Base-by-base conservation (phyloP, 2,888 invertebrate genomes). In the Conus canariensis region DNA sequence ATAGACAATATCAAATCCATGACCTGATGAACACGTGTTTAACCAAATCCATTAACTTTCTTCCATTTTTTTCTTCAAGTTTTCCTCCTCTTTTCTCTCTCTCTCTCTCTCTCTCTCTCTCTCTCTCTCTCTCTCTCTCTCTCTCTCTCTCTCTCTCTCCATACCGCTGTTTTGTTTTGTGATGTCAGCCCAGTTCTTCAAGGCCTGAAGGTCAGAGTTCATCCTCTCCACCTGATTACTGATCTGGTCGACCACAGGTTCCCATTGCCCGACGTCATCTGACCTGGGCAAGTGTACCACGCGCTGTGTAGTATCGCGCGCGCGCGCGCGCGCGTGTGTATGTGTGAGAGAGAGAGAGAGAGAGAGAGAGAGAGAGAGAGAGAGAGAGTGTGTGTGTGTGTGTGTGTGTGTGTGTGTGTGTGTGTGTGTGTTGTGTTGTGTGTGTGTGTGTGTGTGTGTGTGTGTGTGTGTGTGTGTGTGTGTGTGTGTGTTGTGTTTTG, bases 31-130 rank as follows among this genome's bases (percentile, higher is more conserved):
- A 30, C 30, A 30, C 2, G 30, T 30, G 30, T 30, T 30, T 30
- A 30, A 30, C 30, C 30, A 30, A 30, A 2, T 2, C 30, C 30
- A 30, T 30, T n/a, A n/a, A n/a, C n/a, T n/a, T n/a, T n/a, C n/a
- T 30, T 30, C 30, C 30, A 30, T n/a, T 30, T 30, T 30, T 30
- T 0, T 30, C 30, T 30, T 30, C 30, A 30, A 30, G 30, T 74
- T 64, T 80, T 58, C 86, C 86, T 77, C 86, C 86, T n/a, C n/a
- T n/a, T n/a, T n/a, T n/a, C n/a, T n/a, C 64, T 90, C 86, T 90
- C 90, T 90, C 90, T 90, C 90, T 86, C 86, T 86, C 86, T 86
- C 90, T 90, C 86, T 90, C 90, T 85, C 22, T 74, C 70, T 74
- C 70, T 74, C 70, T 74, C 70, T 74, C 70, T 74, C 70, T 74